These are phyloP conservation scores for Vespertilio murinus DNA, from an alignment of 2,797 vertebrate genomes.

Conservation along the genomic window DNA sequence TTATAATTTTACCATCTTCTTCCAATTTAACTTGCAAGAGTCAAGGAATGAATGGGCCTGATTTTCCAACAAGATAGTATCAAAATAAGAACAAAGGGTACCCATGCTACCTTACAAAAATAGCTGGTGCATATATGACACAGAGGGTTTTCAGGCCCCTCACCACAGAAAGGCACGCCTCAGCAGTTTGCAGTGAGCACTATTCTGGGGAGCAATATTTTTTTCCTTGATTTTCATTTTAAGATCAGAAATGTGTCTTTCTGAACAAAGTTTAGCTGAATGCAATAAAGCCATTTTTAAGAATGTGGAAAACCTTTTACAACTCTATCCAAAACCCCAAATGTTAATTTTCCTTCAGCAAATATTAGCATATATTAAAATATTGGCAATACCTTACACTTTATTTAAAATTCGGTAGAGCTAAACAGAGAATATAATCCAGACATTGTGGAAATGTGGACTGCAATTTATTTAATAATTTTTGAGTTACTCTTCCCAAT, in stretches of 20 bases:
- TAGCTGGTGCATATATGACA: neutral
- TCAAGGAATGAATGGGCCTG: neutral
- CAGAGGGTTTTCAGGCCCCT: neutral
- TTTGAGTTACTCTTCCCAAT: neutral
- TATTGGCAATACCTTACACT: neutral
- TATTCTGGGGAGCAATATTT: neutral
- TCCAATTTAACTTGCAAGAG: neutral
- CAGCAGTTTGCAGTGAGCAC: neutral
- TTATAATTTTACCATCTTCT: conserved; percentile 33
- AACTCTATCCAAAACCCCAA: neutral
- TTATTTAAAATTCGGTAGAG: conserved; percentile 20
- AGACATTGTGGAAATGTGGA: neutral
- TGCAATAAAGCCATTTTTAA: neutral
- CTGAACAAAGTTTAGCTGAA: conserved; percentile 30
- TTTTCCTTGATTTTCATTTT: conserved; percentile 14
- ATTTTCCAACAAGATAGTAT: conserved; percentile 11
- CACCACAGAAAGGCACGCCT: neutral
- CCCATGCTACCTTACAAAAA: neutral
- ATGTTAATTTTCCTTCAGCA: conserved; percentile 16
- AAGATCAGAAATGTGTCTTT: neutral
- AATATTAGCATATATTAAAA: conserved; percentile 37
- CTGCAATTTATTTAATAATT: neutral
- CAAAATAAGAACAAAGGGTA: conserved; percentile 45
- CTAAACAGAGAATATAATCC: conserved; percentile 6
- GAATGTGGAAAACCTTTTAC: neutral